phyloP scores from a whole-genome alignment of 2,113 vertebrate genomes.

The Pomatorhinus ruficollis region DNA sequence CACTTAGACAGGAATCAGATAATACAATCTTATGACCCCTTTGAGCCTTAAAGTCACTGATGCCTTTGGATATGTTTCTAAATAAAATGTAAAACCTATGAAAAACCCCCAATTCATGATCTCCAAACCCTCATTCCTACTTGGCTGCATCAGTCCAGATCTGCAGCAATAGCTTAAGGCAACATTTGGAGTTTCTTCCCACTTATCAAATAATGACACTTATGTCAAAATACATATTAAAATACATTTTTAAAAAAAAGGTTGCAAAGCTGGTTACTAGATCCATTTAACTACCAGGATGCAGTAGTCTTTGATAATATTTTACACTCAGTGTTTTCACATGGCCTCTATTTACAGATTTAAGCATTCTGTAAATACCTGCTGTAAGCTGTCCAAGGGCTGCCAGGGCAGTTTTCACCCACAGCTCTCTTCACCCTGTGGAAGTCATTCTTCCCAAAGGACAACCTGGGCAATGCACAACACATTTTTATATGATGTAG shows the following conservation, averaged over 20 bases:
- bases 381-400: not conserved
- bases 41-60: not conserved
- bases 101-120: not conserved
- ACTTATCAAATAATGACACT: not conserved
- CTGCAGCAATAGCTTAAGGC: not conserved
- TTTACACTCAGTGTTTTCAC: slow-evolving; percentile 37
- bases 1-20: not conserved
- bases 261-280: not conserved
- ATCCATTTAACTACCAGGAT: slow-evolving; percentile 16
- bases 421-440: not conserved
- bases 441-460: slow-evolving; percentile 5
- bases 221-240: not conserved
- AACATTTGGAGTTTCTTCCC: not conserved
- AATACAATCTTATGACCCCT: not conserved
- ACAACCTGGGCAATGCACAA: not conserved
- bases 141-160: not conserved
- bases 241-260: too few relatives aligned
- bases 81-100: not conserved
- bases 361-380: slow-evolving; percentile 51
- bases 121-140: not conserved
- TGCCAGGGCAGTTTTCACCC: slow-evolving; percentile 9
- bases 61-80: not conserved
- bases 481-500: not conserved
- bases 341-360: slow-evolving; percentile 53
- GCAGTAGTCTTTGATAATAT: slow-evolving; percentile 9